Evolutionary conservation across 1,140 invertebrate species (phyloP).

Genomic region (Doryteuthis pealeii): DNA sequence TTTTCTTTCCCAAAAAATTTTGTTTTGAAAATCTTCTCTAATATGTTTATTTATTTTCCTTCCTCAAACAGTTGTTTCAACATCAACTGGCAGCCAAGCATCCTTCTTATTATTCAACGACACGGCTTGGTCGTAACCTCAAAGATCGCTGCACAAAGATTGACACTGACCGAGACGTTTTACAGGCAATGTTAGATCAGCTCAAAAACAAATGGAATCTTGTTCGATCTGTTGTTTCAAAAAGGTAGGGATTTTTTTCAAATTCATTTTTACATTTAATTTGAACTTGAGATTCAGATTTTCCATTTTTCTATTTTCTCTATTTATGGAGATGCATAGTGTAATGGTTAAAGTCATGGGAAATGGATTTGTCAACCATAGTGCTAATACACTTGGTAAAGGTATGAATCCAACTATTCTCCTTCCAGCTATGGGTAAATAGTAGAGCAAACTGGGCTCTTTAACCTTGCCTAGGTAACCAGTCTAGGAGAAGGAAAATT

Average conservation of each 20-base stretch:
- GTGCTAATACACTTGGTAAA: too few species aligned
- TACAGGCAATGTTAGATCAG: constrained; percentile 85
- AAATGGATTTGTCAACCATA: too few species aligned
- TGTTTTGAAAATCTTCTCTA: neutral
- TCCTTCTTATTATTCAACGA: constrained; percentile 83
- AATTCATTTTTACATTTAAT: neutral
- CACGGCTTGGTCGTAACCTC: constrained; percentile 88
- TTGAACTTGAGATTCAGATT: constrained; percentile 2
- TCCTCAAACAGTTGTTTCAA: constrained; percentile 76
- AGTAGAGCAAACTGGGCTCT: too few species aligned
- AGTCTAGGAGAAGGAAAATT: too few species aligned
- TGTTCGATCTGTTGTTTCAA: constrained; percentile 91
- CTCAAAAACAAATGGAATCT: constrained; percentile 94
- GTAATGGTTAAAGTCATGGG: too few species aligned
- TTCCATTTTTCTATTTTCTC: constrained; percentile 13
- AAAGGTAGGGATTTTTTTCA: constrained; percentile 66
- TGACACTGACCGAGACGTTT: constrained; percentile 73
- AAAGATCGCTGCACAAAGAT: constrained; percentile 93
- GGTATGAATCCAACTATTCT: too few species aligned
- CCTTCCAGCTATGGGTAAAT: too few species aligned
- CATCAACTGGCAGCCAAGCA: constrained; percentile 86
- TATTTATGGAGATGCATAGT: too few species aligned
- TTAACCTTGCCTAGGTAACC: too few species aligned
- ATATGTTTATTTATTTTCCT: neutral
- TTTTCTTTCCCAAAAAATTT: too few species aligned